Base-by-base conservation (phyloP, 1,140 invertebrate species). In the Tetragonula clypearis region DNA sequence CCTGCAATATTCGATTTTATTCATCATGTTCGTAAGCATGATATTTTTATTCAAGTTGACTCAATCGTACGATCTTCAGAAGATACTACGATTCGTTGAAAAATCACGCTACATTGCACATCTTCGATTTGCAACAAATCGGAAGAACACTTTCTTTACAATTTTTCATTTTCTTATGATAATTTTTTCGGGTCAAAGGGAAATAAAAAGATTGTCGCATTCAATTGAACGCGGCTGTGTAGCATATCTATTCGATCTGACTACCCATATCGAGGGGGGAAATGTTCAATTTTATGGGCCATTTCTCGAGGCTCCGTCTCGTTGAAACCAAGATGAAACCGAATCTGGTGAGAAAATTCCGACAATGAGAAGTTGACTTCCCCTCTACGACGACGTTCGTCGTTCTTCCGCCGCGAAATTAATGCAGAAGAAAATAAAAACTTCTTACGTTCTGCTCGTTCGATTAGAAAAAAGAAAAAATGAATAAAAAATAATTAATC, bases 231-330 rank as follows among this genome's bases (percentile, higher is more conserved):
- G 30, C 66, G 35, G 84, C 79, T 82, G 73, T 88, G 86, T 56
- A 49, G 66, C 87, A 77, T 35, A 35, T 21, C 8, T 35, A 35
- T 68, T 35, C 17, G 78, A 89, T 60, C 73, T 56, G 66, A 72
- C 73, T 76, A 89, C 81, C 86, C 80, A 86, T 84, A 84, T 83
- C 30, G 73, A 62, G 17, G 56, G 73, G 68, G 19, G 56, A 76
- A 79, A 86, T 75, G 80, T 87, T 89, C 88, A 86, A 89, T 89
- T 89, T 89, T 89, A 89, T 89, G 87, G 87, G 26, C 88, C 87
- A 89, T 89, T 89, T 89, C 87, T 87, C 84, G 66, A 35, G 60
- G 78, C 26, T 89, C 81, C 86, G 78, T 62, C 56, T 56, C 41
- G 17, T 53, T 30, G 49, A 41, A 26, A 17, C 19, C 35, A 65